phyloP scores from a whole-genome alignment of 2,888 invertebrate genomes.

The Thereva nobilitata region DNA sequence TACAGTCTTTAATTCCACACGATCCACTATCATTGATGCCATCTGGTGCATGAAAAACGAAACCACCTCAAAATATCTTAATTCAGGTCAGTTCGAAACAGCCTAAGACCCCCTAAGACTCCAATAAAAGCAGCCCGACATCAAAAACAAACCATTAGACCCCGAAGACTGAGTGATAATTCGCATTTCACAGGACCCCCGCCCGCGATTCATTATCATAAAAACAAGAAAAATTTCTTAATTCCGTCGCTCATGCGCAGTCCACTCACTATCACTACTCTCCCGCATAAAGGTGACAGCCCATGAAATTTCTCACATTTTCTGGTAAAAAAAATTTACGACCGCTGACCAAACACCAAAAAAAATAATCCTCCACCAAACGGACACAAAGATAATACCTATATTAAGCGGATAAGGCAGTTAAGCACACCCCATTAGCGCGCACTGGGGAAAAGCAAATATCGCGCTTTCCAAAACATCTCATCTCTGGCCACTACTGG shows the following conservation, averaged over 20 bases:
- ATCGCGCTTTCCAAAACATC: constrained; percentile 38
- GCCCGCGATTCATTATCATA: constrained; percentile 6
- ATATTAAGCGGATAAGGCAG: no score
- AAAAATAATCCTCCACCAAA: not conserved
- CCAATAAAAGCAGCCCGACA: no score
- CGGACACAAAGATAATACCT: not conserved
- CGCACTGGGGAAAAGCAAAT: constrained; percentile 30
- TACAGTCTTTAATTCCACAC: no score
- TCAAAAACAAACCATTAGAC: constrained; percentile 17
- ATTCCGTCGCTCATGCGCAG: constrained; percentile 8
- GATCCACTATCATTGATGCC: no score
- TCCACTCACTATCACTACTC: constrained; percentile 7
- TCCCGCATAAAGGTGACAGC: constrained; percentile 11
- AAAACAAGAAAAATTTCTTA: constrained; percentile 16
- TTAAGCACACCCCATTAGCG: no score
- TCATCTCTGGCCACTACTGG: constrained; percentile 1
- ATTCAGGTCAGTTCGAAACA: no score
- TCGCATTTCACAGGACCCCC: constrained; percentile 15
- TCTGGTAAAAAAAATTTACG: constrained; percentile 11
- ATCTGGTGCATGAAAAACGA: no score
- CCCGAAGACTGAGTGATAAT: constrained; percentile 15
- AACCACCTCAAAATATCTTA: no score
- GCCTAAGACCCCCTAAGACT: no score
- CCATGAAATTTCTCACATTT: constrained; percentile 14
- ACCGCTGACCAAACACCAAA: constrained; percentile 5